Percentiles rank a stretch among this genome's conserved stretches.
Conservation (phyloP, 1,140 invertebrate species). For the Drosophila nikananu region DNA sequence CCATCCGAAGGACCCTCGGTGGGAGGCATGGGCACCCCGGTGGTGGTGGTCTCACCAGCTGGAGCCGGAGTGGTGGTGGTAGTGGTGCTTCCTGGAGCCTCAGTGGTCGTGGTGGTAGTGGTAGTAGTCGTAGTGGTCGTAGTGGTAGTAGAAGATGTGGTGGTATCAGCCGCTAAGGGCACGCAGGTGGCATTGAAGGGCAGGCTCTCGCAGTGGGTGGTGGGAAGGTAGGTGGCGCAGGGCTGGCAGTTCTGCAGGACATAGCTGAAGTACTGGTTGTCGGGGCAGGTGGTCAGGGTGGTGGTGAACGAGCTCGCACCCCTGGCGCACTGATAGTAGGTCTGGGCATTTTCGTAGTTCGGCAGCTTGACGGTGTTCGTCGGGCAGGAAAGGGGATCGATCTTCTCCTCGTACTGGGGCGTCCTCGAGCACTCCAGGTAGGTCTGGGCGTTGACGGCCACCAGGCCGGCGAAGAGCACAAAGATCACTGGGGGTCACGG, state of each 20-base stretch:
- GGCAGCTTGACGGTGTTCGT: constrained; percentile 35
- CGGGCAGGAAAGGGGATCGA: constrained; percentile 30
- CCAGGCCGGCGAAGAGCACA: constrained; percentile 45
- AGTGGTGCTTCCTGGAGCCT: background rate
- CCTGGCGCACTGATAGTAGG: constrained; percentile 40
- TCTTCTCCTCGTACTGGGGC: constrained; percentile 33
- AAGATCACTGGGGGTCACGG: constrained; percentile 46
- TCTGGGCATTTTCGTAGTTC: constrained; percentile 45
- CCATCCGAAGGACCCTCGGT: constrained; percentile 3
- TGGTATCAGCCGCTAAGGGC: background rate
- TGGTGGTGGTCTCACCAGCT: background rate
- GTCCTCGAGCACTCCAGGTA: background rate
- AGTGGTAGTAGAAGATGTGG: constrained; percentile 4
- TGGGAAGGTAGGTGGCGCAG: constrained; percentile 48
- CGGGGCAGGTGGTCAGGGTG: background rate
- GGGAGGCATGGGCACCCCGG: constrained; percentile 6
- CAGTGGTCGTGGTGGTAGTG: constrained; percentile 12
- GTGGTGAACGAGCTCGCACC: accelerated
- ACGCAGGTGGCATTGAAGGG: constrained; percentile 15
- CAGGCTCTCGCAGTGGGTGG: constrained; percentile 21
- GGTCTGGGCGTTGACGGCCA: constrained; percentile 47
- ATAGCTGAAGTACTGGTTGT: constrained; percentile 41
- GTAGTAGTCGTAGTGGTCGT: constrained; percentile 2
- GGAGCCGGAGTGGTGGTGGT: constrained; percentile 1
- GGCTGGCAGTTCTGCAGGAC: constrained; percentile 28